Conservation (phyloP, 1,140 invertebrate species). For the Drosophila miranda region DNA sequence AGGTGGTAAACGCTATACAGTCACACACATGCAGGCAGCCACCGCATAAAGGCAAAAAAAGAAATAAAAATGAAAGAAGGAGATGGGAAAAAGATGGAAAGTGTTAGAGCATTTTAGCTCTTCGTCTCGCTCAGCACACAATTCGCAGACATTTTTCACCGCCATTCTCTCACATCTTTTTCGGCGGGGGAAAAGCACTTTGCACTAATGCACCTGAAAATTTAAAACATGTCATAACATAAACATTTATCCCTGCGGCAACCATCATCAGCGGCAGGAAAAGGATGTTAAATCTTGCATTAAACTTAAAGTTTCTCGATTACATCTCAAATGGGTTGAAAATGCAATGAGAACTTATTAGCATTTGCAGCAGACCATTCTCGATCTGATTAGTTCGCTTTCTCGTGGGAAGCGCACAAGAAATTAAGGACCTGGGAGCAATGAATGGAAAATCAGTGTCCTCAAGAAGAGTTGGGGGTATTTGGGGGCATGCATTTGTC, state of each 20-base stretch:
- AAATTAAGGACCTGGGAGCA: too few species aligned
- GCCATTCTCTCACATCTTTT: slow-evolving; percentile 56
- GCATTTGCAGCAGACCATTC: too few species aligned
- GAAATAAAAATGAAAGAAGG: not conserved
- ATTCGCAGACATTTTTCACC: slow-evolving; percentile 62
- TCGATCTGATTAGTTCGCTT: too few species aligned
- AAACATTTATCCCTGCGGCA: slow-evolving; percentile 70
- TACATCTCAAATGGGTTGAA: not conserved
- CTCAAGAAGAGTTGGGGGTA: too few species aligned
- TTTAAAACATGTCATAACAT: slow-evolving; percentile 80
- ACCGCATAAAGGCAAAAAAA: slow-evolving; percentile 17
- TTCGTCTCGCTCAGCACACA: slow-evolving; percentile 46
- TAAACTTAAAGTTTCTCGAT: slow-evolving; percentile 19
- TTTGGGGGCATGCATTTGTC: too few species aligned
- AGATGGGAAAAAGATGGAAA: slow-evolving; percentile 52
- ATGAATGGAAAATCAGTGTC: too few species aligned
- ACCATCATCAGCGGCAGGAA: slow-evolving; percentile 44
- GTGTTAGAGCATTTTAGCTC: slow-evolving; percentile 76
- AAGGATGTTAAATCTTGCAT: slow-evolving; percentile 42
- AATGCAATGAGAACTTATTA: too few species aligned
- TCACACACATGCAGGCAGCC: slow-evolving; percentile 1
- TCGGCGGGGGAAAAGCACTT: slow-evolving; percentile 70
- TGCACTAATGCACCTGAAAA: slow-evolving; percentile 80
- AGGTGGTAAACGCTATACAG: slow-evolving; percentile 37
- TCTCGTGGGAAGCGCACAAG: too few species aligned